phyloP scores from a whole-genome alignment of 1,140 invertebrate species.

The Sminthurinus signatus region DNA sequence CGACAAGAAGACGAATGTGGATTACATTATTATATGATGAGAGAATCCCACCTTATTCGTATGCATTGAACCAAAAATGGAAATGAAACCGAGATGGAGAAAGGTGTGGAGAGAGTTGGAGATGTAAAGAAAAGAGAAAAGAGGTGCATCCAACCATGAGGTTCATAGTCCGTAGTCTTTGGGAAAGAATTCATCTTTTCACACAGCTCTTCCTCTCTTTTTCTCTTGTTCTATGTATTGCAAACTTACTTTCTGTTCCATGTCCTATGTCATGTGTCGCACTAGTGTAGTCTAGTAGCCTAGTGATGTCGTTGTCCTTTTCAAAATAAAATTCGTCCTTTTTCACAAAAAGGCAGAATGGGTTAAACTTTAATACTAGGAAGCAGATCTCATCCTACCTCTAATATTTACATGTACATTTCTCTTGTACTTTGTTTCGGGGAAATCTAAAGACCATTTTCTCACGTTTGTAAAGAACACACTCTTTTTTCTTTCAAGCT shows the following conservation, averaged over 20 bases:
- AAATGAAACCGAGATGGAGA: constrained; percentile 8
- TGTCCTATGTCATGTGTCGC: not conserved
- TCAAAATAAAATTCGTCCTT: no score
- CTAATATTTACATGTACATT: no score
- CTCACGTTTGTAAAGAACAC: no score
- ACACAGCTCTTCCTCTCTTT: not conserved
- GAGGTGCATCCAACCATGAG: no score
- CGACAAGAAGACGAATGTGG: not conserved
- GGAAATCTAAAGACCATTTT: no score
- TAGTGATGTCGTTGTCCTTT: no score
- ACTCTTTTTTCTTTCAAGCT: no score
- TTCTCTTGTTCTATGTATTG: not conserved
- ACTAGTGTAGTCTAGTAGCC: not conserved
- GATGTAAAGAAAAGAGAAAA: no score
- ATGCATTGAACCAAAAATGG: constrained; percentile 17
- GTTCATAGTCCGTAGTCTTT: constrained; percentile 1
- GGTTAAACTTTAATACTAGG: no score
- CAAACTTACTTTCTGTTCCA: not conserved
- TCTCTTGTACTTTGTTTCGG: no score
- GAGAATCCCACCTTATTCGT: constrained; percentile 9
- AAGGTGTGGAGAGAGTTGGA: not conserved
- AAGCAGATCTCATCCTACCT: no score
- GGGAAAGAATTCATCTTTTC: constrained; percentile 6
- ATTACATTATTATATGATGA: constrained; percentile 4
- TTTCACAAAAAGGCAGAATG: no score